A percentile compares a stretch with the other conserved stretches of the same genome.
Conservation (phyloP, 2,113 vertebrate species). For the Scortum barcoo region DNA sequence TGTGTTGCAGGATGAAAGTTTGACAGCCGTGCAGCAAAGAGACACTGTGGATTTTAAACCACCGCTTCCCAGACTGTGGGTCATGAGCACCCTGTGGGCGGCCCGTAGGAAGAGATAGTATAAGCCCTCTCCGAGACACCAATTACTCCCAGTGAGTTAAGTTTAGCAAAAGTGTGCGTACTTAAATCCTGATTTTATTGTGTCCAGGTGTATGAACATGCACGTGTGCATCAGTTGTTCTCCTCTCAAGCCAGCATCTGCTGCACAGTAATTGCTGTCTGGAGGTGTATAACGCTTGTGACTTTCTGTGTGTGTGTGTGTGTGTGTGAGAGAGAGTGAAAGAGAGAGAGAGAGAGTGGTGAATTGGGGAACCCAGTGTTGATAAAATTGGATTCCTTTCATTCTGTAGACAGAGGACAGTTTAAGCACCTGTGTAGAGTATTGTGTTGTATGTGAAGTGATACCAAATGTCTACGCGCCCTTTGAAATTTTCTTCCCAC, state of each 20-base stretch:
- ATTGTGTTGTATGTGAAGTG: conserved; percentile 36
- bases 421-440: conserved; percentile 41
- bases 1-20: conserved; percentile 33
- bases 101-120: not conserved
- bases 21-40: not conserved
- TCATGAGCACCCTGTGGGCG: conserved; percentile 14
- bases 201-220: conserved; percentile 20
- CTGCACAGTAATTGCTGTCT: conserved; percentile 56
- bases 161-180: conserved; percentile 14
- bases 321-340: not conserved
- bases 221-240: conserved; percentile 54
- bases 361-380: conserved; percentile 10
- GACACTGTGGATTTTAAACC: not conserved
- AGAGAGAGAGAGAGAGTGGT: not conserved
- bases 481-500: conserved; percentile 11
- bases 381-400: conserved; percentile 48
- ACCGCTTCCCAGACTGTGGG: not conserved
- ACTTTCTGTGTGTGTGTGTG: conserved; percentile 4
- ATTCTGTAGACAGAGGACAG: conserved; percentile 40
- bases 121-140: not conserved
- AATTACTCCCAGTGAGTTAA: not conserved
- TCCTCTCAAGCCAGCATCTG: conserved; percentile 58
- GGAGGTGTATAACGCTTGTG: conserved; percentile 26
- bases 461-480: conserved; percentile 21
- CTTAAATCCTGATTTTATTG: conserved; percentile 23